phyloP scores from a whole-genome alignment of 2,113 vertebrate species.

The Amblyopsis rosae region DNA sequence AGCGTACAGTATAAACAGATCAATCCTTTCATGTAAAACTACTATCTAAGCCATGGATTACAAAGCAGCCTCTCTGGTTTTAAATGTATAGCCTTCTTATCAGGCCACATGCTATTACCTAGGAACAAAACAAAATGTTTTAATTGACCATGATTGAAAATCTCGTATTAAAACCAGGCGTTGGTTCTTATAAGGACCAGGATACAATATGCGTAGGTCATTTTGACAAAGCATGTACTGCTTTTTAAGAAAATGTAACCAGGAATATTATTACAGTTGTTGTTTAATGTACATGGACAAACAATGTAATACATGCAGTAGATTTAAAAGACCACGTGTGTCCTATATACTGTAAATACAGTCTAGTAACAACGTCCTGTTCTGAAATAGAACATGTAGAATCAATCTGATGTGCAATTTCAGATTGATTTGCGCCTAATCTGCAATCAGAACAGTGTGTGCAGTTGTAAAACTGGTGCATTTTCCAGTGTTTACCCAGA shows the following conservation, averaged over 20 bases:
- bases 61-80: neutral
- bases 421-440: neutral
- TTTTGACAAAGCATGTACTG: conserved; percentile 15
- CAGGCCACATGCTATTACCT: too few relatives aligned
- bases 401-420: conserved; percentile 38
- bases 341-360: too few relatives aligned
- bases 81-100: too few relatives aligned
- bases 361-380: neutral
- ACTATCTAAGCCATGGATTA: conserved; percentile 32
- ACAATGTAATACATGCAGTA: too few relatives aligned
- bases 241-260: too few relatives aligned
- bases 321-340: too few relatives aligned
- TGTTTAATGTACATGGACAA: too few relatives aligned
- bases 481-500: conserved; percentile 77
- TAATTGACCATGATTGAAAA: too few relatives aligned
- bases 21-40: conserved; percentile 58
- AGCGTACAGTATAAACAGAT: conserved; percentile 59
- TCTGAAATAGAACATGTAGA: conserved; percentile 18
- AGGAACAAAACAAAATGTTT: too few relatives aligned
- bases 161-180: too few relatives aligned
- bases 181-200: neutral
- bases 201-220: conserved; percentile 10
- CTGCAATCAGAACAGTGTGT: conserved; percentile 51
- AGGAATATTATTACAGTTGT: too few relatives aligned
- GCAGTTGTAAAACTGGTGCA: conserved; percentile 64